Percentiles rank a stretch among this genome's conserved stretches.
Evolutionary conservation across 2,113 vertebrate species (phyloP).

Genomic region (Microtus montanus): DNA sequence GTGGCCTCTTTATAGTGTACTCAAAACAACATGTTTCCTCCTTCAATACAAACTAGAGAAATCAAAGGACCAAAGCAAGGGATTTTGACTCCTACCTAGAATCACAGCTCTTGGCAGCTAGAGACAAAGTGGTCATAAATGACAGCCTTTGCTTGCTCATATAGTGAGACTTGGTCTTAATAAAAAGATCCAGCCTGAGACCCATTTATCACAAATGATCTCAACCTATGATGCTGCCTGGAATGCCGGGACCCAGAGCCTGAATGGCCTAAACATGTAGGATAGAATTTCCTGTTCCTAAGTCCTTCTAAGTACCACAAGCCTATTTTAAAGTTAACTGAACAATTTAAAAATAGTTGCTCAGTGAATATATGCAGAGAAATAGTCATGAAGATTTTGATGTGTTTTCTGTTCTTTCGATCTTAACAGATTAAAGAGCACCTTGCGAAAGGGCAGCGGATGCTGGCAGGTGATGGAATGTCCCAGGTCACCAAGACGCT

Average conservation of each 20-base stretch:
- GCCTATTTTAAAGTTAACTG: neutral
- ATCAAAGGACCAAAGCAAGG: neutral
- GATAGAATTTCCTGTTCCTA: neutral
- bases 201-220: neutral
- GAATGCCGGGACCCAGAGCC: neutral
- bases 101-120: neutral
- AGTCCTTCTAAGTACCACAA: neutral
- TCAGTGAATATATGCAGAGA: neutral
- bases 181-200: neutral
- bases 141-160: too few species aligned
- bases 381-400: slow-evolving; percentile 80
- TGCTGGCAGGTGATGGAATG: slow-evolving; percentile 96
- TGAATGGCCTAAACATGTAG: neutral
- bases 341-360: neutral
- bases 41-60: neutral
- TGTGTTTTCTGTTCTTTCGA: slow-evolving; percentile 74
- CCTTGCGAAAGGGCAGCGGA: slow-evolving; percentile 97
- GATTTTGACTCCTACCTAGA: neutral
- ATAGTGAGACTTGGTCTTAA: neutral
- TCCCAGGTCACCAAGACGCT: slow-evolving; percentile 98
- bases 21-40: neutral
- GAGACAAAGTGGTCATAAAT: neutral
- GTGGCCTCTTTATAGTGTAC: too few species aligned
- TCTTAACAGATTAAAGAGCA: slow-evolving; percentile 95
- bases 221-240: neutral